A percentile compares a stretch with the other conserved stretches of the same genome.
These are phyloP conservation scores for Melanargia galathea DNA, from an alignment of 2,888 invertebrate genomes.

Conservation along the genomic window DNA sequence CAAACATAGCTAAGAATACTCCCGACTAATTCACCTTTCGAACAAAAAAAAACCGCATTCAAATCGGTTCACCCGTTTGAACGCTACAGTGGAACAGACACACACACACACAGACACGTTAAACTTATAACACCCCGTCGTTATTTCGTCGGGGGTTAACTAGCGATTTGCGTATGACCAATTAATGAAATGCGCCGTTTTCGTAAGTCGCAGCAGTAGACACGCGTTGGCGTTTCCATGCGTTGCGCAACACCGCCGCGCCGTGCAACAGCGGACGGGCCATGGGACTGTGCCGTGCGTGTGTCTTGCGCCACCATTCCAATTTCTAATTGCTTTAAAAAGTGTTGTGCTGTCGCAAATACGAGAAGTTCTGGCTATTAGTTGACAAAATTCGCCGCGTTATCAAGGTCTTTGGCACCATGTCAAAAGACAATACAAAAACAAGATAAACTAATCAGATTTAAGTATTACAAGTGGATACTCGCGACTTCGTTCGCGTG, in stretches of 20 bases:
- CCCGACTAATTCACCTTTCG: no score
- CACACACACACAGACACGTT: no score
- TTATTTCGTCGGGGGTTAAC: no score
- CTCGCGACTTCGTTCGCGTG: no score
- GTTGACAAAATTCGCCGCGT: not conserved
- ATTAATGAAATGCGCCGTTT: not conserved
- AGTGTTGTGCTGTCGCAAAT: not conserved
- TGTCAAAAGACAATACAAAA: not conserved
- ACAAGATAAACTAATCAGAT: not conserved
- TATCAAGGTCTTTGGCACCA: not conserved
- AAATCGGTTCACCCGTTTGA: no score
- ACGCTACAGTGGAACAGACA: no score
- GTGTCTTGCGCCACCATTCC: not conserved
- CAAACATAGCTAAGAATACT: no score
- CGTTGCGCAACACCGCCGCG: not conserved
- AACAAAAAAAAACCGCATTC: no score
- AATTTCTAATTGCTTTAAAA: constrained; percentile 6
- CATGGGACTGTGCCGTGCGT: constrained; percentile 2
- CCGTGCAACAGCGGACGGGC: not conserved
- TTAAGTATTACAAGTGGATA: not conserved
- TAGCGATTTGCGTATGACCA: not conserved
- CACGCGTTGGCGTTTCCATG: not conserved
- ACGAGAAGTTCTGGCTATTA: not conserved
- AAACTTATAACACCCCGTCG: no score
- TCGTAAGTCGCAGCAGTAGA: not conserved